A percentile compares a stretch with the other conserved stretches of the same genome.
phyloP scores from a whole-genome alignment of 2,113 vertebrate species.

The Spizaetus ornatus region DNA sequence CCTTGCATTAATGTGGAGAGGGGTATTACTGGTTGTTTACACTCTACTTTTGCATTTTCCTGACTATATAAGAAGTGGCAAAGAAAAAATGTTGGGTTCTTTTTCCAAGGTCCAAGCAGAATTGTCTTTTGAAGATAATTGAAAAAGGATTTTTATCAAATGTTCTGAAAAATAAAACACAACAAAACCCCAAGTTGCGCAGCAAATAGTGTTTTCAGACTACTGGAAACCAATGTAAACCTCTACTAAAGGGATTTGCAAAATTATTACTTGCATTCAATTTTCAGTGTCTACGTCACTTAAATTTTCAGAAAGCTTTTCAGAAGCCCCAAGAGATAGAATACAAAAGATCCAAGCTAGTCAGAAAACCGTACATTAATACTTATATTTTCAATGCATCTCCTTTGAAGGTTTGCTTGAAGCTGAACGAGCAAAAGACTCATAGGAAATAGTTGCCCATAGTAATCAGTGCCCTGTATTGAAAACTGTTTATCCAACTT shows the following conservation, averaged over 20 bases:
- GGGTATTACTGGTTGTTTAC: not conserved
- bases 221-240: not conserved
- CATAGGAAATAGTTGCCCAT: not conserved
- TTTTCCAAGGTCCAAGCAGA: not conserved
- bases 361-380: not conserved
- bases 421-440: not conserved
- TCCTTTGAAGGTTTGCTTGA: not conserved
- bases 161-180: not conserved
- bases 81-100: not conserved
- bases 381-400: not conserved
- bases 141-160: not conserved
- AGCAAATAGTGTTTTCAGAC: not conserved
- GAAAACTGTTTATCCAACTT: not conserved
- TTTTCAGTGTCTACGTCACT: not conserved
- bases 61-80: not conserved
- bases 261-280: conserved; percentile 22
- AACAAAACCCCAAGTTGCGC: not conserved
- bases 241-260: not conserved
- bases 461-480: not conserved
- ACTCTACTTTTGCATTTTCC: not conserved
- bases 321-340: not conserved
- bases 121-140: not conserved
- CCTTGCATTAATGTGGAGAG: not conserved
- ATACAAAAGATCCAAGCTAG: not conserved
- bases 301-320: conserved; percentile 15